phyloP scores from a whole-genome alignment of 2,797 vertebrate species.

The Macropodus opercularis region DNA sequence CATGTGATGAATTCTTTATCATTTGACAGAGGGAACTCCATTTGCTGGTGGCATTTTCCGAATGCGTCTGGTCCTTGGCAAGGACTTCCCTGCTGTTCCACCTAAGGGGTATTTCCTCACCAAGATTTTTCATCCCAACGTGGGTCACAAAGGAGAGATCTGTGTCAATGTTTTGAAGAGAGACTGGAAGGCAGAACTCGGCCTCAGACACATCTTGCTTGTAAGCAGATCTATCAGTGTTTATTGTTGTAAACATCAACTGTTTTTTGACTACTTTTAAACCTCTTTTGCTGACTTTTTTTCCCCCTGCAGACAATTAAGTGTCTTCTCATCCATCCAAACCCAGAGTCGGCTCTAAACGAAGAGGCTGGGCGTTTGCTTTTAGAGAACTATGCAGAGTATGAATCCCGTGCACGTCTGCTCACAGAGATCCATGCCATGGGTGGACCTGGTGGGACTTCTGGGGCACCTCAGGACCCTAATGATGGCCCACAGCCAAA shows the following conservation, averaged over 20 bases:
- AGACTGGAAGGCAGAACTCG: constrained; percentile 93
- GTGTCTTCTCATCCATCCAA: constrained; percentile 96
- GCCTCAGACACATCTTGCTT: constrained; percentile 91
- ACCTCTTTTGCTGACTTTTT: not conserved
- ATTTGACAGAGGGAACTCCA: constrained; percentile 89
- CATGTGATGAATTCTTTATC: constrained; percentile 70
- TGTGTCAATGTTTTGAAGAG: constrained; percentile 94
- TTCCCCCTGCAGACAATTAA: constrained; percentile 88
- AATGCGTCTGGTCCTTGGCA: constrained; percentile 93
- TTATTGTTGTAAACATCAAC: not conserved
- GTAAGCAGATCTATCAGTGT: constrained; percentile 70
- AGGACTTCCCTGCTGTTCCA: constrained; percentile 93
- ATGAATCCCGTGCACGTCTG: constrained; percentile 89
- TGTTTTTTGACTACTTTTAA: not conserved
- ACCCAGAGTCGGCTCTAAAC: constrained; percentile 92
- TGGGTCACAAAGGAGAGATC: constrained; percentile 93
- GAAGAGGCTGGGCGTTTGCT: constrained; percentile 92
- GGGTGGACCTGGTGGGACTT: constrained; percentile 76
- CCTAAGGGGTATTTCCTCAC: constrained; percentile 95
- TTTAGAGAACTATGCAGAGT: constrained; percentile 93
- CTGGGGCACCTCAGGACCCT: constrained; percentile 79
- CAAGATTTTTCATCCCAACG: constrained; percentile 96
- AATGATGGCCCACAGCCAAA: constrained; percentile 85
- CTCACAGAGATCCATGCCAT: constrained; percentile 93
- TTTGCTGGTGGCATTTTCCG: constrained; percentile 93